phyloP scores from a whole-genome alignment of 1,140 invertebrate genomes.

The Pseudoatta argentina region DNA sequence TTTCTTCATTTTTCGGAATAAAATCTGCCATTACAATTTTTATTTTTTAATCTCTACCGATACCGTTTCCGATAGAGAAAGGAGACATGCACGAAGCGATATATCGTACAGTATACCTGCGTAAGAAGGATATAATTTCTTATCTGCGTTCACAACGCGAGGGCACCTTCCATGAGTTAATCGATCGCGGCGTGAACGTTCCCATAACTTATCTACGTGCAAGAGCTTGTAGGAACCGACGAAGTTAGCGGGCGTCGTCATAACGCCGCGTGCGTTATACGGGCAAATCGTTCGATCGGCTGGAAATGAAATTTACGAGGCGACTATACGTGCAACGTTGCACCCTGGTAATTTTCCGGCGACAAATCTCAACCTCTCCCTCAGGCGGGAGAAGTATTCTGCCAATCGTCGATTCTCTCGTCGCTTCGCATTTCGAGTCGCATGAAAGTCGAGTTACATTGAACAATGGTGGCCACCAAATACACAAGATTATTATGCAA shows the following conservation, averaged over 20 bases:
- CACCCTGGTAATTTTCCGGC: conserved; percentile 70
- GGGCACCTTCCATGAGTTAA: conserved; percentile 53
- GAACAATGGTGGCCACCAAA: conserved; percentile 17
- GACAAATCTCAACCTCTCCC: conserved; percentile 70
- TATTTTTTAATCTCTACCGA: not conserved
- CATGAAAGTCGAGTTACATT: conserved; percentile 7
- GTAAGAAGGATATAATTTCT: conserved; percentile 41
- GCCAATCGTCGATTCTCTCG: not conserved
- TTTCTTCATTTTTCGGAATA: not conserved
- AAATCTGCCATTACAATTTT: not conserved
- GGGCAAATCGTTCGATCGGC: conserved; percentile 52
- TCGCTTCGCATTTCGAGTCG: conserved; percentile 23
- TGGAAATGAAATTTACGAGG: conserved; percentile 57
- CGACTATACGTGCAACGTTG: conserved; percentile 36
- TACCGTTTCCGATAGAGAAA: too few relatives aligned
- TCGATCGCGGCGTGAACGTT: conserved; percentile 49
- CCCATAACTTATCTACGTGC: conserved; percentile 61
- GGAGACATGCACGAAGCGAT: not conserved
- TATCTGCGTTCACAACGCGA: conserved; percentile 23
- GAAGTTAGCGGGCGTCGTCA: conserved; percentile 48
- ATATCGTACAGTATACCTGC: not conserved
- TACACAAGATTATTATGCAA: not conserved
- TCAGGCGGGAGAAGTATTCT: not conserved
- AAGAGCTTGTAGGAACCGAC: conserved; percentile 33
- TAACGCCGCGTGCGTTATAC: conserved; percentile 57